These are phyloP conservation scores for Ovibos moschatus DNA, from an alignment of 2,113 vertebrate species.

Conservation along the genomic window DNA sequence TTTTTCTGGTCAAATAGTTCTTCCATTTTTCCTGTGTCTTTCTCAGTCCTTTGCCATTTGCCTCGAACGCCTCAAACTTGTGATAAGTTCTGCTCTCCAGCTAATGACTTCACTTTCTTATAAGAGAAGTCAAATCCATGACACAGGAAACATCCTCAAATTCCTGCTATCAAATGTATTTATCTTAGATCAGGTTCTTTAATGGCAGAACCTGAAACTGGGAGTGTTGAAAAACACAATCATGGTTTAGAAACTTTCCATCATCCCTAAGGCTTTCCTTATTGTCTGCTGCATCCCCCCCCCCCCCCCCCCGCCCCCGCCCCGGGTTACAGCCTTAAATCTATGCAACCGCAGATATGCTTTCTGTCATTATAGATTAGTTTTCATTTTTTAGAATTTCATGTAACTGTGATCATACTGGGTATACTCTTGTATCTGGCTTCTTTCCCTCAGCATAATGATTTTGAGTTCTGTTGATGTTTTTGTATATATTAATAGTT, in stretches of 20 bases:
- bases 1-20: constrained; percentile 1
- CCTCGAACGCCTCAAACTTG: background rate
- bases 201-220: background rate
- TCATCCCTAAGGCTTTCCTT: background rate
- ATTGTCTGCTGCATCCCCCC: background rate
- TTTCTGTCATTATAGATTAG: background rate
- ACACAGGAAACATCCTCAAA: background rate
- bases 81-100: background rate
- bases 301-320: rapidly evolving
- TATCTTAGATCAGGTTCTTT: background rate
- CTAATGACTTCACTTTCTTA: background rate
- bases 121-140: background rate
- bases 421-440: background rate
- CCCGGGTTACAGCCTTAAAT: background rate
- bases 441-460: background rate
- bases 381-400: constrained; percentile 4
- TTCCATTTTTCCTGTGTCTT: background rate
- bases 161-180: background rate
- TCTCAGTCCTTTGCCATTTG: background rate
- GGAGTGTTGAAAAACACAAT: background rate
- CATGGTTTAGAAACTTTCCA: background rate
- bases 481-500: background rate
- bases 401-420: background rate
- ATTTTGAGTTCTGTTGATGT: background rate
- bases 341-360: background rate